Evolutionary conservation across 2,797 vertebrate species (phyloP).

Genomic region (Lepilemur ruficaudatus): DNA sequence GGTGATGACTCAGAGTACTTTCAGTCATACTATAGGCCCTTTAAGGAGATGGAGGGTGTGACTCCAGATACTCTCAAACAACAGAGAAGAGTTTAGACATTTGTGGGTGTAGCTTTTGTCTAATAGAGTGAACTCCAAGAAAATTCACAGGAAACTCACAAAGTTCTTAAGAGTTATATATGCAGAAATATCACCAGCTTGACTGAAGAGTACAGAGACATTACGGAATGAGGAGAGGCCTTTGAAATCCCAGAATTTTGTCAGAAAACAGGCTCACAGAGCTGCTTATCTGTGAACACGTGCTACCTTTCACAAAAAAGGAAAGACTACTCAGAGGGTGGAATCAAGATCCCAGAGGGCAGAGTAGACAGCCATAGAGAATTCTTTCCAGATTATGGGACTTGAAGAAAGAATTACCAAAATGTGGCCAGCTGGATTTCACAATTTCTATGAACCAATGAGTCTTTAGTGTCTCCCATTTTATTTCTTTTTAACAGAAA

Average conservation of each 20-base stretch:
- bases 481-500: background rate
- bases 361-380: background rate
- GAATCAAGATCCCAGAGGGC: background rate
- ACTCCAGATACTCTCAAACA: background rate
- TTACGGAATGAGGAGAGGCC: background rate
- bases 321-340: background rate
- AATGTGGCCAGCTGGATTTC: background rate
- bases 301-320: background rate
- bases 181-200: background rate
- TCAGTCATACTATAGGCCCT: background rate
- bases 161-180: background rate
- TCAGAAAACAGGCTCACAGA: background rate
- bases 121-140: constrained; percentile 6
- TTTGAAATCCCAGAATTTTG: background rate
- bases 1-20: background rate
- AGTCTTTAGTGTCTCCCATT: background rate
- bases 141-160: background rate
- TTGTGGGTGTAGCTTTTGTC: background rate
- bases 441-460: background rate
- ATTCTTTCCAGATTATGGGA: background rate
- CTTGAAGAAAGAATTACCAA: background rate
- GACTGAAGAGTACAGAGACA: background rate
- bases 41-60: background rate
- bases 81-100: background rate
- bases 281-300: background rate